These are phyloP conservation scores for Pelochelys cantorii DNA, from an alignment of 2,797 vertebrate genomes.

Conservation along the genomic window DNA sequence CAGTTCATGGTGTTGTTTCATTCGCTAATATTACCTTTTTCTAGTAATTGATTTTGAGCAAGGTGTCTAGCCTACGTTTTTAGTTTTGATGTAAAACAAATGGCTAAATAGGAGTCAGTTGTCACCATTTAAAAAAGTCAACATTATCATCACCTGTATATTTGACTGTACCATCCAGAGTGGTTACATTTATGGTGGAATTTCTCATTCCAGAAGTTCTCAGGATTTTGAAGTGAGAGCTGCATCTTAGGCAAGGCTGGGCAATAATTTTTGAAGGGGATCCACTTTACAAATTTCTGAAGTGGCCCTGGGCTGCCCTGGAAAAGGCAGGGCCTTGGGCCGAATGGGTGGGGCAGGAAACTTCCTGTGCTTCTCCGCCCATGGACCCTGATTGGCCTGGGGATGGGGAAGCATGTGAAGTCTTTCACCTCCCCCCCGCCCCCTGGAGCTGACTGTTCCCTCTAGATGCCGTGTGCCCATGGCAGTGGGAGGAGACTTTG, in stretches of 20 bases:
- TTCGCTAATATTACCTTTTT: neutral
- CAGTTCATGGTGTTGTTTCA: neutral
- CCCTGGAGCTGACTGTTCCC: no score
- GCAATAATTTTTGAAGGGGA: no score
- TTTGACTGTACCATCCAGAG: neutral
- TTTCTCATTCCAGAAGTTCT: neutral
- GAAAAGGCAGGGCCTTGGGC: no score
- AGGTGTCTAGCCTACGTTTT: neutral
- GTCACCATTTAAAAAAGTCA: neutral
- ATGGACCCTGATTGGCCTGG: no score
- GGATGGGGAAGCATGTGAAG: no score
- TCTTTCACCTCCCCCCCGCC: no score
- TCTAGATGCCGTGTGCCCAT: no score
- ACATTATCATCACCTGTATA: neutral
- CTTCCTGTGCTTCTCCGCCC: no score
- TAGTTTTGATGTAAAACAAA: neutral
- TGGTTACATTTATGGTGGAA: neutral
- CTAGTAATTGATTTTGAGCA: neutral
- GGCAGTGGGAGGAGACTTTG: no score
- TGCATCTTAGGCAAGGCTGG: neutral
- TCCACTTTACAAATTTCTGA: no score
- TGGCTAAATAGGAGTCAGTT: neutral
- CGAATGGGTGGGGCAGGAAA: no score
- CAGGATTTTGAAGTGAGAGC: neutral
- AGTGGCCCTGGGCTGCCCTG: no score